Base-by-base conservation (phyloP, 2,888 invertebrate genomes). In the Acanthosepion esculentum region DNA sequence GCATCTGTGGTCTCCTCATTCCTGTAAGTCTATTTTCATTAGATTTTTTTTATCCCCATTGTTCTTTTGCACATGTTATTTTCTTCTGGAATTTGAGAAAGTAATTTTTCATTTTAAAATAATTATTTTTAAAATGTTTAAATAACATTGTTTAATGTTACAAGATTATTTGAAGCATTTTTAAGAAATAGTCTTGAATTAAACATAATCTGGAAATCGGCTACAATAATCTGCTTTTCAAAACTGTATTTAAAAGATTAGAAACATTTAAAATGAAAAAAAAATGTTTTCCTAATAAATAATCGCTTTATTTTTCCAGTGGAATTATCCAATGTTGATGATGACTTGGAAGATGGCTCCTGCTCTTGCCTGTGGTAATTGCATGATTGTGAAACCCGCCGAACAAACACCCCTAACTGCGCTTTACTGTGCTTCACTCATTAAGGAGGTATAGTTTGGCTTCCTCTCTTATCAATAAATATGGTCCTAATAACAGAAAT, bases 1-100 rank as follows among this genome's bases (percentile, higher is more conserved):
- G 98, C 48, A 98, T 98, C 1, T 98, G 98, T 96, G 98, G 98
- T 3, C 98, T 98, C 95, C 98, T 98, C 95, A 98, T 98, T 95
- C 98, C 98, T 26, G 96, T 96, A 95, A 94, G 96, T 95, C 23
- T 7, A 8, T 29, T 18, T n/a, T 4, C 93, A n/a, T 33, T 78
- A n/a, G 3, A n/a, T 78, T n/a, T 26, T 59, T 4, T 23, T 59
- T 7, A 59, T 20, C 55, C 41, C 41, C 41, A 50, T 50, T 50
- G 50, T 50, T 50, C 15, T 50, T 50, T 50, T 12, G 15, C 50
- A 50, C 50, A 12, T 50, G 8, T 50, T 50, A 59, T 59, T 59
- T 23, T 59, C 23, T 59, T 59, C 20, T 59, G 4, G 6, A 0
- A 5, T 23, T 59, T 20, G 23, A 59, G 7, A 59, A 59, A 55